phyloP scores from a whole-genome alignment of 2,113 vertebrate species.

The Dryoscopus gambensis region DNA sequence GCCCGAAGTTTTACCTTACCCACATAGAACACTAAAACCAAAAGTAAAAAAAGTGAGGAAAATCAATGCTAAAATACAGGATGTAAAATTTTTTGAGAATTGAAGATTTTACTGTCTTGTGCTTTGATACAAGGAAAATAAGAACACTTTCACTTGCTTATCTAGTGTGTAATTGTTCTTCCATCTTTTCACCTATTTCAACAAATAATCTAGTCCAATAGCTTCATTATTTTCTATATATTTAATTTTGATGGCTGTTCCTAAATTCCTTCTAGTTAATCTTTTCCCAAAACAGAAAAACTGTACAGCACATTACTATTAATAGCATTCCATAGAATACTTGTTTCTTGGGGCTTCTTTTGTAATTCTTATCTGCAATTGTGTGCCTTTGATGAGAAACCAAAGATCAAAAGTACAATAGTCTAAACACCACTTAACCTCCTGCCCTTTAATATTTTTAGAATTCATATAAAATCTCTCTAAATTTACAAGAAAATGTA shows the following conservation, averaged over 20 bases:
- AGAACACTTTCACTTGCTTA: background rate
- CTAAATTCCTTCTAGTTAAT: background rate
- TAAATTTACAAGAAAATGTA: background rate
- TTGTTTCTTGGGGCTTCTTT: background rate
- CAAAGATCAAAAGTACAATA: background rate
- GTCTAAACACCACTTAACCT: background rate
- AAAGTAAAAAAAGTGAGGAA: background rate
- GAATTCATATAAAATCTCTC: background rate
- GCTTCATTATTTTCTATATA: background rate
- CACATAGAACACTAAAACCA: constrained; percentile 72
- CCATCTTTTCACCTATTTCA: background rate
- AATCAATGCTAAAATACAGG: background rate
- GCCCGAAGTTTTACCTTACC: constrained; percentile 60
- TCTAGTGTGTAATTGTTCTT: background rate
- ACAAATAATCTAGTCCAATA: background rate
- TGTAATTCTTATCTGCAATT: background rate
- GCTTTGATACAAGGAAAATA: background rate
- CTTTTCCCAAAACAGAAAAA: background rate
- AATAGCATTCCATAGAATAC: background rate
- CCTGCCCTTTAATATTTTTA: background rate
- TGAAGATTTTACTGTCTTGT: background rate
- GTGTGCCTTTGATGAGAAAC: background rate
- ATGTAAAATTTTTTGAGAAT: background rate
- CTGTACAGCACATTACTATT: background rate
- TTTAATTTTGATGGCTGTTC: background rate